phyloP scores from a whole-genome alignment of 2,888 invertebrate genomes.

The Monoplex corrugatus region DNA sequence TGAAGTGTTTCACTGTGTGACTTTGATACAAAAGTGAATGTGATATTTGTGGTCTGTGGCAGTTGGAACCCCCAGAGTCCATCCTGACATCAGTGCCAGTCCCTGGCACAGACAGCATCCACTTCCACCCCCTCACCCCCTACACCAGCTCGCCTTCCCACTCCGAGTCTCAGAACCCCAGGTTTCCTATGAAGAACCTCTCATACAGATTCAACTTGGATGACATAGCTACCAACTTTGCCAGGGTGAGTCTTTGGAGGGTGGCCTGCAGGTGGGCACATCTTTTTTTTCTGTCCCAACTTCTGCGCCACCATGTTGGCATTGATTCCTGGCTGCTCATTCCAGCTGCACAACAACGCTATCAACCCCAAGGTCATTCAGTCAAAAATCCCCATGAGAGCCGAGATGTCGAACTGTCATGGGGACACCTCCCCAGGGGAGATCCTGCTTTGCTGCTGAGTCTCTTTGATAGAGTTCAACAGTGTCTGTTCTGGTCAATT shows the following conservation, averaged over 20 bases:
- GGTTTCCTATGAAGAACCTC: conserved; percentile 82
- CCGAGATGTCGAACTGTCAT: no score
- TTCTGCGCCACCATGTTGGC: no score
- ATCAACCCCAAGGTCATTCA: no score
- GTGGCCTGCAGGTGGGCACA: neutral
- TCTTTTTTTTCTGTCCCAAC: neutral
- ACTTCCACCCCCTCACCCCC: conserved; percentile 83
- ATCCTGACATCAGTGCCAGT: conserved; percentile 88
- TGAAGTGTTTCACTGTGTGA: no score
- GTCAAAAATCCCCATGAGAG: no score
- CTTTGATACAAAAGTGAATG: neutral
- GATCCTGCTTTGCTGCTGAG: no score
- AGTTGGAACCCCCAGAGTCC: conserved; percentile 88
- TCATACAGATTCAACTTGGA: conserved; percentile 90
- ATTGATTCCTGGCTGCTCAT: no score
- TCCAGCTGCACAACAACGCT: no score
- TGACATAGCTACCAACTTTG: conserved; percentile 91
- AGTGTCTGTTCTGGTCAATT: no score
- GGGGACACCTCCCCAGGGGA: no score
- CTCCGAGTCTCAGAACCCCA: conserved; percentile 53
- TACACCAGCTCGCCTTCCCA: conserved; percentile 67
- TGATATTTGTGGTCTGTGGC: neutral
- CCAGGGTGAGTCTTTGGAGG: conserved; percentile 91
- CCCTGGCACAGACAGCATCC: conserved; percentile 88
- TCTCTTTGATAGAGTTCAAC: no score